These are phyloP conservation scores for Aplodontia rufa DNA, from an alignment of 2,113 vertebrate species.

Conservation along the genomic window DNA sequence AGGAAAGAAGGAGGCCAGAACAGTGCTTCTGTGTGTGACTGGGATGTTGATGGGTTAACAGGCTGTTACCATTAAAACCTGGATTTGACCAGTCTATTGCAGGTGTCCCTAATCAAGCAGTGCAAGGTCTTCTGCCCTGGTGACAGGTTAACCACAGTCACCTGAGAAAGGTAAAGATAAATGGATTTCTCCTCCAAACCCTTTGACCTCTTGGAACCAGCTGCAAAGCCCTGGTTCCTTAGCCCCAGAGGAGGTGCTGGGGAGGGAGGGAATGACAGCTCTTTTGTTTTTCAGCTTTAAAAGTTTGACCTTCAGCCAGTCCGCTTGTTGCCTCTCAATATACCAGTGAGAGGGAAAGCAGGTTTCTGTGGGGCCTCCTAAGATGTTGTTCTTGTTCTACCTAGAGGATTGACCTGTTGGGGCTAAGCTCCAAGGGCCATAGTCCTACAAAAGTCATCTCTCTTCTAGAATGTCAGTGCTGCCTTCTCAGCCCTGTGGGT, in stretches of 20 bases:
- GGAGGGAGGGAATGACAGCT: not conserved
- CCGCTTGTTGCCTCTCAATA: not conserved
- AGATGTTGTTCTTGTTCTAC: not conserved
- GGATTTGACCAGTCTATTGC: not conserved
- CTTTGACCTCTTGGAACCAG: slow-evolving; percentile 38
- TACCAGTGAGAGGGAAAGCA: not conserved
- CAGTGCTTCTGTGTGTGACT: not conserved
- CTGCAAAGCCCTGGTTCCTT: slow-evolving; percentile 5
- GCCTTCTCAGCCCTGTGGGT: not conserved
- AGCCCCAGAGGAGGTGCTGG: not conserved
- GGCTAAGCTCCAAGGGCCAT: not conserved
- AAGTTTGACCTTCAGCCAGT: slow-evolving; percentile 30
- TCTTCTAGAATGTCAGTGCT: not conserved
- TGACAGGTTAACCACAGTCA: slow-evolving; percentile 58
- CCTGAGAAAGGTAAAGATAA: slow-evolving; percentile 56
- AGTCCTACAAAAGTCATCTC: not conserved
- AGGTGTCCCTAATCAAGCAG: not conserved
- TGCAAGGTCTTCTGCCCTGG: slow-evolving; percentile 32
- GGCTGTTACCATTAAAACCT: not conserved
- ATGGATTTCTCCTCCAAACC: slow-evolving; percentile 22
- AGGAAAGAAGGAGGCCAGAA: not conserved
- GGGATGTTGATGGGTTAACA: not conserved
- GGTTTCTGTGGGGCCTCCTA: not conserved
- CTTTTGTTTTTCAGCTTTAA: not conserved
- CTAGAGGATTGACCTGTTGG: not conserved